Evolutionary conservation across 2,797 vertebrate genomes (phyloP).

Genomic region (Phataginus tetradactyla): DNA sequence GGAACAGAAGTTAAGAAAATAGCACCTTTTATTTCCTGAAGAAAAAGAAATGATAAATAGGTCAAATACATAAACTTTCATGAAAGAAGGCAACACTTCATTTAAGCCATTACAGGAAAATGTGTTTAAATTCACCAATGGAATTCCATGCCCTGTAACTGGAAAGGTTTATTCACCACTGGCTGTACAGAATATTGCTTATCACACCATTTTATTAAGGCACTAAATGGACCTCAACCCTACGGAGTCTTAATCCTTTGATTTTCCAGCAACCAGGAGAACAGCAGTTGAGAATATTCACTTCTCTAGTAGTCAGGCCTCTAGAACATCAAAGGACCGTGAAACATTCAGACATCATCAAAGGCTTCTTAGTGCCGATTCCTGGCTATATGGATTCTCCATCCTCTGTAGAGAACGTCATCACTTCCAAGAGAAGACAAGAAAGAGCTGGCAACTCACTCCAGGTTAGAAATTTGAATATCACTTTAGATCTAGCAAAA

Average conservation of each 20-base stretch:
- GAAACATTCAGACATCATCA: neutral
- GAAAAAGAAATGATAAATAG: slow-evolving; percentile 49
- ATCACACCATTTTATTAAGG: neutral
- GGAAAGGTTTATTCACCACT: neutral
- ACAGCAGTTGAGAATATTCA: neutral
- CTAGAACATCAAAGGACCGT: neutral
- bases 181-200: neutral
- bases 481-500: neutral
- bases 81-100: slow-evolving; percentile 47
- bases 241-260: neutral
- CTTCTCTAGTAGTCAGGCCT: neutral
- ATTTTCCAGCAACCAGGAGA: neutral
- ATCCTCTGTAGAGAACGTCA: neutral
- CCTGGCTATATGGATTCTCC: neutral
- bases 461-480: neutral
- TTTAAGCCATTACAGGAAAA: slow-evolving; percentile 54
- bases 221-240: neutral
- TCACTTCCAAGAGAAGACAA: neutral
- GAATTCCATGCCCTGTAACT: neutral
- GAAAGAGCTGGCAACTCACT: neutral
- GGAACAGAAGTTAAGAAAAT: slow-evolving; percentile 17
- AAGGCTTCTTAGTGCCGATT: neutral
- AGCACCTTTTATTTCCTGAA: slow-evolving; percentile 34
- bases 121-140: slow-evolving; percentile 34
- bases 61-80: slow-evolving; percentile 68